A percentile compares a stretch with the other conserved stretches of the same genome.
phyloP scores from a whole-genome alignment of 2,113 vertebrate species.

The Corythornis cristatus region DNA sequence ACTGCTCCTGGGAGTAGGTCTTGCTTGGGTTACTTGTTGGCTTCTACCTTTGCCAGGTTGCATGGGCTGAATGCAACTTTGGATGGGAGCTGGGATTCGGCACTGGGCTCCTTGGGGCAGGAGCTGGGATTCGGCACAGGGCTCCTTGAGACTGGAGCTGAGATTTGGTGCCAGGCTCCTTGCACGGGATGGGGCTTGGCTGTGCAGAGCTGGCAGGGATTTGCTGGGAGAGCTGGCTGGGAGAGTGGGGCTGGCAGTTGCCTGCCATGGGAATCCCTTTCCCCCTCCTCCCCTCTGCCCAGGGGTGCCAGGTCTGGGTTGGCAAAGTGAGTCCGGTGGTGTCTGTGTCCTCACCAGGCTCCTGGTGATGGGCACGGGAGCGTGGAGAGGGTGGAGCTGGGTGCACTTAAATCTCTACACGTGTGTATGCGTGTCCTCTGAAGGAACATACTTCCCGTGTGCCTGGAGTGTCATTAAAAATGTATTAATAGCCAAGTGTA shows the following conservation, averaged over 20 bases:
- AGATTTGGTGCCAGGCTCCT: background rate
- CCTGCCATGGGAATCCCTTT: background rate
- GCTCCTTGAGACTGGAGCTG: background rate
- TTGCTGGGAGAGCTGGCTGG: background rate
- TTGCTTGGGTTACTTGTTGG: rapidly evolving
- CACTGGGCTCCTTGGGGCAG: background rate
- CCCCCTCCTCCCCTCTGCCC: background rate
- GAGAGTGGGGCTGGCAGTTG: background rate
- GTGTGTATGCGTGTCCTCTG: background rate
- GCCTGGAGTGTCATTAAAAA: conserved; percentile 36
- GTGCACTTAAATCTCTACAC: rapidly evolving
- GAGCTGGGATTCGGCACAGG: background rate
- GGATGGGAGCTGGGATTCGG: background rate
- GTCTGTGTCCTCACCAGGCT: background rate
- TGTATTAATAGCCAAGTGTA: conserved; percentile 63
- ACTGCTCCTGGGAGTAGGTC: background rate
- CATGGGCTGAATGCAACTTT: background rate
- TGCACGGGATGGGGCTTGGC: background rate
- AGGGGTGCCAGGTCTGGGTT: background rate
- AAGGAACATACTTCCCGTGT: background rate
- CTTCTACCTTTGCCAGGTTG: background rate
- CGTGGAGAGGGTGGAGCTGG: background rate
- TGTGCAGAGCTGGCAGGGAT: background rate
- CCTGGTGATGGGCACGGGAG: background rate
- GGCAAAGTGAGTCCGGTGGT: background rate